Base-by-base conservation (phyloP, 1,140 invertebrate species). In the Formica exsecta region DNA sequence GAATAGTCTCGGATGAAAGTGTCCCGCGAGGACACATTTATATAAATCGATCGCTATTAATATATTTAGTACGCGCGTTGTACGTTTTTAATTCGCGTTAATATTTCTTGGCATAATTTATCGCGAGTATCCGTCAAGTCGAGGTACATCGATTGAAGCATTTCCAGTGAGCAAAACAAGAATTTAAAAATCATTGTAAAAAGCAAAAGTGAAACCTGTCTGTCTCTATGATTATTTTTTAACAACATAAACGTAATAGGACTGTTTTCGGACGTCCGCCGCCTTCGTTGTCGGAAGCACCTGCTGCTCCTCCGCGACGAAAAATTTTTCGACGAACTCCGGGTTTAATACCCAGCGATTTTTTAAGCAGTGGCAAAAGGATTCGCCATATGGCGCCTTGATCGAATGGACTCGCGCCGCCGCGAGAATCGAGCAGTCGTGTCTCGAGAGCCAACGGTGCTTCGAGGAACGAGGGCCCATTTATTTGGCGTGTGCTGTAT, bases 401-500 rank as follows among this genome's bases (percentile, higher is more conserved):
- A 73, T 73, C 86, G 85, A 79, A 86, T 79, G 77, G 36, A 44
- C 77, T 38, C 41, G 36, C 25, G 54, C 32, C 76, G 71, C 51
- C 86, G 75, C 80, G 75, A 86, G 73, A 86, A 59, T 80, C 70
- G 70, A 81, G 61, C 81, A 80, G 85, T 89, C 86, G 88, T 86
- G 73, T 66, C 76, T 25, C 90, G 88, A 87, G 85, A 92, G 91
- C 80, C 87, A 87, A 86, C 81, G 91, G 77, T 85, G 86, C 44
- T 92, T 92, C 91, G 90, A 81, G 81, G 90, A 91, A 91, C 79
- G 86, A 79, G 84, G 68, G 86, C 90, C 92, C 92, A 93, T 93
- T 93, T 92, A 91, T 92, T 93, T 93, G 91, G 91, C 91, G 91
- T 91, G 90, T 92, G 92, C 92, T 92, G 92, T 93, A 93, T 93